These are phyloP conservation scores for Esox niger DNA, from an alignment of 2,113 vertebrate genomes.

Conservation along the genomic window DNA sequence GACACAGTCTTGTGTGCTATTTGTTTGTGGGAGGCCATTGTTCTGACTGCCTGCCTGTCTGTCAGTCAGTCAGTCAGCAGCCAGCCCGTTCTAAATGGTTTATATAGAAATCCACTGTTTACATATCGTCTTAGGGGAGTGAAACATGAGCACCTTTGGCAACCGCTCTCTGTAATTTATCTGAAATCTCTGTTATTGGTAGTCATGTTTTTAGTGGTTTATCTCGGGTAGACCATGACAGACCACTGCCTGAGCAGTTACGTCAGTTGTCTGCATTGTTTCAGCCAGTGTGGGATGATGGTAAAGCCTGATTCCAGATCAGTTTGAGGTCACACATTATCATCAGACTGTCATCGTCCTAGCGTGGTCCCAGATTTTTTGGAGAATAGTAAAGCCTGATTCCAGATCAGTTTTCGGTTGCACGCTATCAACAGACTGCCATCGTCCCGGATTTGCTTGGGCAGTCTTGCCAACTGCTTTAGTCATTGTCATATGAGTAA, in stretches of 20 bases:
- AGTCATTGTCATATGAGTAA: too few species aligned
- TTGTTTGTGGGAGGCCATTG: neutral
- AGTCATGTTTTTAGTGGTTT: neutral
- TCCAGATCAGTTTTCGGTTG: too few species aligned
- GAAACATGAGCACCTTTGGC: constrained; percentile 8
- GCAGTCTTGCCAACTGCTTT: too few species aligned
- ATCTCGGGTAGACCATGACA: neutral
- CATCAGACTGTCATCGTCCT: too few species aligned
- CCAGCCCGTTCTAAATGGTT: neutral
- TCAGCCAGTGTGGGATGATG: neutral
- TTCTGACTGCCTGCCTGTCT: neutral
- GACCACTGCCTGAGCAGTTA: neutral
- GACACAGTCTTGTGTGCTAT: neutral
- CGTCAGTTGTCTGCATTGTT: neutral
- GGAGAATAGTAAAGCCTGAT: too few species aligned
- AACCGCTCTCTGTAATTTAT: constrained; percentile 4
- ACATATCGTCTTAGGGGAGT: constrained; percentile 12
- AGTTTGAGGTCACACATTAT: too few species aligned
- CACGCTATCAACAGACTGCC: too few species aligned
- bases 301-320: too few species aligned
- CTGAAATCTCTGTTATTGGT: neutral
- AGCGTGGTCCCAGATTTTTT: neutral
- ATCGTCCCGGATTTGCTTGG: neutral
- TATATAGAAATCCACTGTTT: constrained; percentile 5
- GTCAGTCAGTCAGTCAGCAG: neutral